phyloP scores from a whole-genome alignment of 1,140 invertebrate species.

The Diorhabda elongata region DNA sequence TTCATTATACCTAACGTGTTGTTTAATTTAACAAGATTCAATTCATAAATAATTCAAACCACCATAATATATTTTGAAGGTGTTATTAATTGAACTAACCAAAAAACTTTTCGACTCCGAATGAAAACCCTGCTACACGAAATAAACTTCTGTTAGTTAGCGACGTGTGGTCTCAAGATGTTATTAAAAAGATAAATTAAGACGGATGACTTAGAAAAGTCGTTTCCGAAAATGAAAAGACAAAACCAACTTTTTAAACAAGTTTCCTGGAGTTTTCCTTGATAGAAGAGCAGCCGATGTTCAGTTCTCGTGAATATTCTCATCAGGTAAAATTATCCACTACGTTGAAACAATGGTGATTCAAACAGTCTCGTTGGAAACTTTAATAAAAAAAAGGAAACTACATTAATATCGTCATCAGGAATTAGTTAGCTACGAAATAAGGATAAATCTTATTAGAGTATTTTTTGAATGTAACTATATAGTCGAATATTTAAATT shows the following conservation, averaged over 20 bases:
- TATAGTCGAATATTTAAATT: too few relatives aligned
- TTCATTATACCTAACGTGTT: too few relatives aligned
- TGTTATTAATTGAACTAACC: too few relatives aligned
- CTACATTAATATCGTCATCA: too few relatives aligned
- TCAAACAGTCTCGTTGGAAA: background rate
- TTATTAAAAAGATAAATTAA: slow-evolving; percentile 3
- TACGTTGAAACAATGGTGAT: background rate
- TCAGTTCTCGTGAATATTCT: background rate
- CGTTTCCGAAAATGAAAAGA: background rate
- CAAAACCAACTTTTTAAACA: background rate
- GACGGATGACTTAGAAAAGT: background rate
- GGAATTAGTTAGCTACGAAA: too few relatives aligned
- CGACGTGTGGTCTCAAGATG: background rate
- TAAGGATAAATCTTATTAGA: too few relatives aligned
- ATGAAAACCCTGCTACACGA: background rate
- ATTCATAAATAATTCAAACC: too few relatives aligned
- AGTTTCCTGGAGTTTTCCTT: background rate
- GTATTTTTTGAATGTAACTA: too few relatives aligned
- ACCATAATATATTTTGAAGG: too few relatives aligned
- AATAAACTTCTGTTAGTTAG: slow-evolving; percentile 1
- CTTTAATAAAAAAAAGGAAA: too few relatives aligned
- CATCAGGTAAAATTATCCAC: background rate
- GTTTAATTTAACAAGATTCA: too few relatives aligned
- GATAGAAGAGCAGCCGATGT: background rate
- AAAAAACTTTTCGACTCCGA: background rate